A percentile compares a stretch with the other conserved stretches of the same genome.
Evolutionary conservation across 1,140 invertebrate genomes (phyloP).

Genomic region (Cherax quadricarinatus): DNA sequence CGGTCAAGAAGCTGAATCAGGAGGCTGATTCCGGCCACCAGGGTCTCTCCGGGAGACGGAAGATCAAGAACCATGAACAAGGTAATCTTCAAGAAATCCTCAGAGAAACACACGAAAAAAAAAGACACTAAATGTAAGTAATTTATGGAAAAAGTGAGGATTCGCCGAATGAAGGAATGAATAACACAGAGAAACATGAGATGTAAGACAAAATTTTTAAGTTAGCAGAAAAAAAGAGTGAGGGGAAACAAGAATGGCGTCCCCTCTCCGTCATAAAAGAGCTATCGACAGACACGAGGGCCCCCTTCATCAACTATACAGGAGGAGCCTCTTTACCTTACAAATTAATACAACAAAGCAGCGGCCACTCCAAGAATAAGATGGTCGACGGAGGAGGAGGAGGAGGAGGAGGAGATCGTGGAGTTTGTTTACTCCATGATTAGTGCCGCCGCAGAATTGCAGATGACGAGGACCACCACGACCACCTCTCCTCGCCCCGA

Average conservation of each 20-base stretch:
- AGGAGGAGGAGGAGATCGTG: constrained; percentile 22
- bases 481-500: neutral
- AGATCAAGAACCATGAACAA: no score
- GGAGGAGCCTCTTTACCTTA: constrained; percentile 23
- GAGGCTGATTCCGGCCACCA: neutral
- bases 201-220: no score
- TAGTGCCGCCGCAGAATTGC: constrained; percentile 44
- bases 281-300: neutral
- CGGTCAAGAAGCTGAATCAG: no score
- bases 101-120: no score
- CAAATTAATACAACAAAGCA: constrained; percentile 64
- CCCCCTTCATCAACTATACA: neutral
- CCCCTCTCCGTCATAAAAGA: neutral
- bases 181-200: no score
- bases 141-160: no score
- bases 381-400: neutral
- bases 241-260: neutral
- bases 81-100: no score
- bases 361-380: constrained; percentile 1
- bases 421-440: constrained; percentile 46
- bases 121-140: no score
- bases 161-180: no score
- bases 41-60: no score
- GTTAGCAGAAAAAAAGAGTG: no score
- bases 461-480: constrained; percentile 14